A percentile compares a stretch with the other conserved stretches of the same genome.
phyloP scores from a whole-genome alignment of 2,113 vertebrate species.

The Ramphastos sulfuratus region DNA sequence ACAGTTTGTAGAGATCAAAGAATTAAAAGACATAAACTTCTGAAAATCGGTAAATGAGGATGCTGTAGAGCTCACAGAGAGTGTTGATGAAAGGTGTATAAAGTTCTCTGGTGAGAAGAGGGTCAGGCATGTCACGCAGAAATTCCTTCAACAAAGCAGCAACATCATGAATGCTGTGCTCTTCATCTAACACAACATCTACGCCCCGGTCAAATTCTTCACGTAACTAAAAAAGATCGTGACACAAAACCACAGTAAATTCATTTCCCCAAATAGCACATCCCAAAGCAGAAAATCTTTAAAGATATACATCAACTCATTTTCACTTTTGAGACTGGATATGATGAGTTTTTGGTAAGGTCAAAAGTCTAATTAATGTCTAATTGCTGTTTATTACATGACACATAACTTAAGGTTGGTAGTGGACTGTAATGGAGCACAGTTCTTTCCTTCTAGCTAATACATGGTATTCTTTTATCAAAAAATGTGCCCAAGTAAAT shows the following conservation, averaged over 20 bases:
- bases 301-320: not conserved
- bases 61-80: slow-evolving; percentile 78
- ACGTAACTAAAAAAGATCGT: slow-evolving; percentile 82
- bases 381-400: not conserved
- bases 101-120: slow-evolving; percentile 93
- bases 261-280: not conserved
- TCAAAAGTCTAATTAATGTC: not conserved
- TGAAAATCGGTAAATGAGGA: not conserved
- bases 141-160: slow-evolving; percentile 96
- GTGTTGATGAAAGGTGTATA: slow-evolving; percentile 95
- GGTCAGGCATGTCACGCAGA: slow-evolving; percentile 94
- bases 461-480: not conserved
- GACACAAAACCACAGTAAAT: not conserved
- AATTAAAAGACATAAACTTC: not conserved
- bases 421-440: not conserved
- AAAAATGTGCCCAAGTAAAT: not conserved
- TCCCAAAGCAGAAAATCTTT: not conserved
- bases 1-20: not conserved
- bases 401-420: not conserved
- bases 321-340: not conserved
- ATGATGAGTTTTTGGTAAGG: not conserved
- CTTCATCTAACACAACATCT: slow-evolving; percentile 89
- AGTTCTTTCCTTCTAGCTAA: not conserved
- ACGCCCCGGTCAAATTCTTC: slow-evolving; percentile 93
- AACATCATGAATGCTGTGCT: slow-evolving; percentile 94